Evolutionary conservation across 2,797 vertebrate genomes (phyloP).

Genomic region (Microchirus variegatus): DNA sequence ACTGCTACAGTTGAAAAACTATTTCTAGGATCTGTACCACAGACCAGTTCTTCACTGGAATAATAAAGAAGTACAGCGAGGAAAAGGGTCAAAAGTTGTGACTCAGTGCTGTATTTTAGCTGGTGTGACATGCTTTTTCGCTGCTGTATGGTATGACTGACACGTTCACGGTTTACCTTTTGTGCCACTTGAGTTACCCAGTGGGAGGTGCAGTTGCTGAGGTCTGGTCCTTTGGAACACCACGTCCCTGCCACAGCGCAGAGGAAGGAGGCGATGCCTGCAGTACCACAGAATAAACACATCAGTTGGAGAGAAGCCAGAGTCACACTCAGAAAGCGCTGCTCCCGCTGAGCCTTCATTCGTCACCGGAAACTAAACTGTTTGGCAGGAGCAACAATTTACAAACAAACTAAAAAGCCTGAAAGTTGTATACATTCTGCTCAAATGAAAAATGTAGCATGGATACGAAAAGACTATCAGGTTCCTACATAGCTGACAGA

Average conservation of each 20-base stretch:
- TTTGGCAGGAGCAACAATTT: slow-evolving; percentile 42
- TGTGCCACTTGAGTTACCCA: slow-evolving; percentile 98
- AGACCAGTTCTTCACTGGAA: slow-evolving; percentile 14
- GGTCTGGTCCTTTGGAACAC: slow-evolving; percentile 94
- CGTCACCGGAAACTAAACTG: slow-evolving; percentile 41
- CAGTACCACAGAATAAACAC: slow-evolving; percentile 65
- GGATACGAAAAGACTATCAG: slow-evolving; percentile 10
- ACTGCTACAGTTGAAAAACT: slow-evolving; percentile 9
- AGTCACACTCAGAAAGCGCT: slow-evolving; percentile 35
- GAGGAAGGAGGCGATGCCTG: slow-evolving; percentile 94
- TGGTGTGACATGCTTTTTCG: not conserved
- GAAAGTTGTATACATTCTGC: slow-evolving; percentile 21
- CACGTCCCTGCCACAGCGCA: slow-evolving; percentile 89
- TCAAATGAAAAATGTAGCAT: slow-evolving; percentile 4
- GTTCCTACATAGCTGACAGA: slow-evolving; percentile 6
- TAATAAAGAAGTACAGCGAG: slow-evolving; percentile 23
- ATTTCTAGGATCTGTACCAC: slow-evolving; percentile 22
- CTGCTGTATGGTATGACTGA: slow-evolving; percentile 22
- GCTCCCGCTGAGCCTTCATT: slow-evolving; percentile 58
- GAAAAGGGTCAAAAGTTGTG: slow-evolving; percentile 15
- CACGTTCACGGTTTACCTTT: slow-evolving; percentile 86
- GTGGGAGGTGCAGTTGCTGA: slow-evolving; percentile 98
- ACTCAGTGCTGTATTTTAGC: slow-evolving; percentile 14
- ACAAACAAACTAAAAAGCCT: slow-evolving; percentile 51
- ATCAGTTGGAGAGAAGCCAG: slow-evolving; percentile 57